These are phyloP conservation scores for Caenorhabditis angaria DNA, from an alignment of 2,888 invertebrate species.

Conservation along the genomic window DNA sequence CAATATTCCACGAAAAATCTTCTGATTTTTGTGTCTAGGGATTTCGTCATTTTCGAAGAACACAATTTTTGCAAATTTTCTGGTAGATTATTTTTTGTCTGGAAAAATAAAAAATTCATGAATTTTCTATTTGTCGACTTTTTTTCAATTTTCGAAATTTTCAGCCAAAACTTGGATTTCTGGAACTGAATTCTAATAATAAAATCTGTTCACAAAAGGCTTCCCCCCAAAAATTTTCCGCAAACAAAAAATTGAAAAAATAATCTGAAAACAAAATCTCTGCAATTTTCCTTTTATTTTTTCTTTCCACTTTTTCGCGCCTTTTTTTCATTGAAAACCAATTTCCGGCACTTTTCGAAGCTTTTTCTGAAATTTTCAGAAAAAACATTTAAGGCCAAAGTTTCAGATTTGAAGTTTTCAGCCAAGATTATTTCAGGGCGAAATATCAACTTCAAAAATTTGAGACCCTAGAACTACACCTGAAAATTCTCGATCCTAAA, in stretches of 20 bases:
- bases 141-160: background rate
- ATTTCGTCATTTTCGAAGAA: too few relatives aligned
- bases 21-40: too few relatives aligned
- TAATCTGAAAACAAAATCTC: constrained; percentile 1
- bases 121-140: too few relatives aligned
- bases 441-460: too few relatives aligned
- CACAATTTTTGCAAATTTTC: background rate
- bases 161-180: background rate
- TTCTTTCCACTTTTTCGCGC: too few relatives aligned
- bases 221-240: background rate
- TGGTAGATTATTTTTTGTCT: background rate
- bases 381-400: too few relatives aligned
- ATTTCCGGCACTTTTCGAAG: background rate
- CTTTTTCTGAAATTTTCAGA: background rate
- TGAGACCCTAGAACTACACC: too few relatives aligned
- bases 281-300: too few relatives aligned
- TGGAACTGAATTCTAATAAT: background rate
- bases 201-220: background rate
- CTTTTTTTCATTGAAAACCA: too few relatives aligned
- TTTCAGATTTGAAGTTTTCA: too few relatives aligned
- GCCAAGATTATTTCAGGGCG: too few relatives aligned
- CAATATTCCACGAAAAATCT: background rate
- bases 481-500: background rate
- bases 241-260: background rate
- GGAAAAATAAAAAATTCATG: too few relatives aligned